A percentile compares a stretch with the other conserved stretches of the same genome.
Evolutionary conservation across 2,797 vertebrate genomes (phyloP).

Genomic region (Podargus strigoides): DNA sequence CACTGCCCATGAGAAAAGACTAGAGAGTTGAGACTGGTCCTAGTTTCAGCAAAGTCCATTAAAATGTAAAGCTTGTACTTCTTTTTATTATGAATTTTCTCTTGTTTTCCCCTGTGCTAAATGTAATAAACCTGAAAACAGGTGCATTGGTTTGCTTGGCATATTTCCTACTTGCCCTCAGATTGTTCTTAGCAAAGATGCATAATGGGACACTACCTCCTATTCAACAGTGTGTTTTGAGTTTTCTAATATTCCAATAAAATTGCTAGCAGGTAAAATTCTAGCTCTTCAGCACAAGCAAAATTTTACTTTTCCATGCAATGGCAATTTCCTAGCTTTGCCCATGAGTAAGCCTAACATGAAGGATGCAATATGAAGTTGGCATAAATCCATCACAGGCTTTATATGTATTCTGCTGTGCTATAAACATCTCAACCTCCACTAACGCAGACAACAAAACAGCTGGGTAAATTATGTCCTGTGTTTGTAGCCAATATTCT

Average conservation of each 20-base stretch:
- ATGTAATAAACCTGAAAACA: constrained; percentile 32
- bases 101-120: constrained; percentile 4
- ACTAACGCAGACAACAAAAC: not conserved
- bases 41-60: not conserved
- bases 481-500: not conserved
- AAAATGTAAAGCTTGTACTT: constrained; percentile 16
- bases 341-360: not conserved
- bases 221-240: not conserved
- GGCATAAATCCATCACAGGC: not conserved
- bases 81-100: constrained; percentile 23
- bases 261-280: not conserved
- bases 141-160: not conserved
- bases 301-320: not conserved
- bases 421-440: not conserved
- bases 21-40: not conserved
- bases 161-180: not conserved
- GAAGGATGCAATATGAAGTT: not conserved
- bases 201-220: not conserved
- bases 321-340: not conserved
- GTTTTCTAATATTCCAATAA: constrained; percentile 2
- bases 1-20: not conserved
- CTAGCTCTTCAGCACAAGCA: not conserved
- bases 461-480: not conserved
- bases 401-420: not conserved
- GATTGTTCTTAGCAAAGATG: not conserved